phyloP scores from a whole-genome alignment of 2,113 vertebrate species.

The Synodontis membranacea region DNA sequence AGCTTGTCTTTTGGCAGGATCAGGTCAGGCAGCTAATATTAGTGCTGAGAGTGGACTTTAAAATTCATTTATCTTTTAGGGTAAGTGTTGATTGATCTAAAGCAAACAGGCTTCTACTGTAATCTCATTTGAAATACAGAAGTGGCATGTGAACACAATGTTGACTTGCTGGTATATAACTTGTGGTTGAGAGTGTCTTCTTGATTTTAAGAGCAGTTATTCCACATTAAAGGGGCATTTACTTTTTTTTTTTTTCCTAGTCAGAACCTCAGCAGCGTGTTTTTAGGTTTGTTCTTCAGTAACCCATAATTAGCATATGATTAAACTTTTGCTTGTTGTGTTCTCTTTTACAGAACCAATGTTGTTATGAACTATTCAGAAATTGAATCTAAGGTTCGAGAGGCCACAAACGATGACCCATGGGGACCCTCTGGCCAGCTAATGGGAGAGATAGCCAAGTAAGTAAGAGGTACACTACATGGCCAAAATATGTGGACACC shows the following conservation, averaged over 20 bases:
- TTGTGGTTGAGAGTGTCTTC: neutral
- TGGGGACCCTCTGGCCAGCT: conserved; percentile 98
- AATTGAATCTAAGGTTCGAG: conserved; percentile 98
- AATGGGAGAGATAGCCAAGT: conserved; percentile 98
- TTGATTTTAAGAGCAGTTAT: neutral
- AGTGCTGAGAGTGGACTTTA: neutral
- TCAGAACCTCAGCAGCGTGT: neutral
- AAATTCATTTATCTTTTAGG: neutral
- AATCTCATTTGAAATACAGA: neutral
- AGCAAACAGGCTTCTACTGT: neutral
- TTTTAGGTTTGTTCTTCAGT: conserved; percentile 13
- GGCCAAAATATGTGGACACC: neutral
- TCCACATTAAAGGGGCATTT: neutral
- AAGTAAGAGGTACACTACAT: conserved; percentile 52
- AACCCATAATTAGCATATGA: neutral
- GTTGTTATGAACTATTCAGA: conserved; percentile 99
- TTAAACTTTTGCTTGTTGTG: conserved; percentile 1
- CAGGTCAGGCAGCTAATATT: neutral
- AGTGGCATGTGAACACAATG: neutral
- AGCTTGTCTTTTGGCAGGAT: neutral
- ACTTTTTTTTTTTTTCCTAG: neutral
- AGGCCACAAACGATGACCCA: conserved; percentile 98
- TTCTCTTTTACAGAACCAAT: conserved; percentile 81
- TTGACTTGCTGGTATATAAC: neutral
- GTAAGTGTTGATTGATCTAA: neutral